These are phyloP conservation scores for Scaptodrosophila latifasciaeformis DNA, from an alignment of 2,888 invertebrate species.

Conservation along the genomic window DNA sequence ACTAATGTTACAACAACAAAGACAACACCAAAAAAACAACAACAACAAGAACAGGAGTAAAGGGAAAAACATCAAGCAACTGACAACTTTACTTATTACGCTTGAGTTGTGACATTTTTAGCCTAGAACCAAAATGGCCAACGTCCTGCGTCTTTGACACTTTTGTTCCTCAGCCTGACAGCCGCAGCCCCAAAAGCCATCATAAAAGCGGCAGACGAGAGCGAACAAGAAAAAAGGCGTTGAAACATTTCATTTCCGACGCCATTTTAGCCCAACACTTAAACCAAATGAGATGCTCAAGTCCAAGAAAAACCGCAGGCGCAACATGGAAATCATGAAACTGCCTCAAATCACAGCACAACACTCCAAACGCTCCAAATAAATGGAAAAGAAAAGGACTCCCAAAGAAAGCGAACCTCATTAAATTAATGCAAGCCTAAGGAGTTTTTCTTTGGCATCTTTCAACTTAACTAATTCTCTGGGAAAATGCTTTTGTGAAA, in stretches of 20 bases:
- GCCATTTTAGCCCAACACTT: conserved; percentile 39
- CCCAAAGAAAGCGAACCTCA: conserved; percentile 36
- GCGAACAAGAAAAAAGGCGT: conserved; percentile 40
- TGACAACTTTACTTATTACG: conserved; percentile 61
- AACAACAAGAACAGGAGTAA: background rate
- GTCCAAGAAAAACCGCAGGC: conserved; percentile 45
- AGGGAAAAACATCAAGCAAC: conserved; percentile 43
- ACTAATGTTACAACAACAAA: conserved; percentile 29
- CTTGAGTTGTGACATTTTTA: conserved; percentile 50
- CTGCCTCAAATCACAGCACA: background rate
- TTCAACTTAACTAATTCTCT: conserved; percentile 41
- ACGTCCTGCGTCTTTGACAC: background rate
- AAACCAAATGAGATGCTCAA: conserved; percentile 46
- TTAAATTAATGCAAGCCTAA: conserved; percentile 26
- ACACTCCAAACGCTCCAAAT: conserved; percentile 8
- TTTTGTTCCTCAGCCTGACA: background rate
- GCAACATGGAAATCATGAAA: conserved; percentile 1
- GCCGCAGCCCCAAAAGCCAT: conserved; percentile 8
- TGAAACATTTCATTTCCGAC: conserved; percentile 44
- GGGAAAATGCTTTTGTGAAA: conserved; percentile 30
- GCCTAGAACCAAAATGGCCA: conserved; percentile 16
- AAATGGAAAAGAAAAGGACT: conserved; percentile 33
- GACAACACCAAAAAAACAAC: conserved; percentile 19
- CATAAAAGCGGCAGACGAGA: conserved; percentile 15
- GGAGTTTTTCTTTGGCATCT: conserved; percentile 4